These are phyloP conservation scores for Trididemnum miniatum DNA, from an alignment of 23 tunicate species.

Conservation along the genomic window DNA sequence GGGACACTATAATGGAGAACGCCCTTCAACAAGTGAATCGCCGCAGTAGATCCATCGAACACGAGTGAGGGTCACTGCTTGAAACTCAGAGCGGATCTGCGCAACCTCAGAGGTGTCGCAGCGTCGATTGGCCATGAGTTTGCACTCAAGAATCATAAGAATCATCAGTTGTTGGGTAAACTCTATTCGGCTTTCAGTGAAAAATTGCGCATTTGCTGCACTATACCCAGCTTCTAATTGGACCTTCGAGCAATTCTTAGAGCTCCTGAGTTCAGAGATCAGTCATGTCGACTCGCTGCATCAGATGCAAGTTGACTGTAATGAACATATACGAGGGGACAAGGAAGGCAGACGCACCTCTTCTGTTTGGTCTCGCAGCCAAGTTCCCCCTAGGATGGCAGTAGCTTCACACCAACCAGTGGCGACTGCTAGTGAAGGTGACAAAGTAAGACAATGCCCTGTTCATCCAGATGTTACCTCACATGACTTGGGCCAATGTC, in stretches of 20 bases:
- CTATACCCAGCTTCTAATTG: neutral
- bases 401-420: no score
- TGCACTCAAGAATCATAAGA: neutral
- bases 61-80: neutral
- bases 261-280: no score
- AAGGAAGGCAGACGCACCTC: no score
- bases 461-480: neutral
- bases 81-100: slow-evolving; percentile 6
- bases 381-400: no score
- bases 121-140: neutral
- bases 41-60: neutral
- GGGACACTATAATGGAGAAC: neutral
- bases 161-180: neutral
- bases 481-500: neutral
- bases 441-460: neutral
- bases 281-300: no score
- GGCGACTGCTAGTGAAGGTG: no score
- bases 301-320: no score
- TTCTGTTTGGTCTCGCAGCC: no score
- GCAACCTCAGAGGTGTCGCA: neutral
- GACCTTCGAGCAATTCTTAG: neutral
- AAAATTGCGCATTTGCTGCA: neutral
- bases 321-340: no score
- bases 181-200: neutral
- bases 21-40: neutral